Evolutionary conservation across 2,113 vertebrate species (phyloP).

Genomic region (Cathartes aura): DNA sequence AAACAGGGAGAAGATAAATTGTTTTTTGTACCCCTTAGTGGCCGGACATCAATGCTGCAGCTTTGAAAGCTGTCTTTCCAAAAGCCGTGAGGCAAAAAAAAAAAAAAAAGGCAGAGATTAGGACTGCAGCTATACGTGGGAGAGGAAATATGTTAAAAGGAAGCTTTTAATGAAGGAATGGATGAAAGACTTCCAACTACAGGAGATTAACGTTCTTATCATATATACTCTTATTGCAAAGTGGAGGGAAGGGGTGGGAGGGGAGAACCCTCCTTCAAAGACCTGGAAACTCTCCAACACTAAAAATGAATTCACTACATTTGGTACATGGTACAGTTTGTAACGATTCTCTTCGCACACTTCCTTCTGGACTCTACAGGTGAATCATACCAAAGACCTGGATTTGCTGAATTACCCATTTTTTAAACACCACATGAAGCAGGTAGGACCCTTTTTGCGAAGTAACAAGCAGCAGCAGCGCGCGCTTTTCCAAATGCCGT

Average conservation of each 20-base stretch:
- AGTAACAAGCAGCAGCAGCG: background rate
- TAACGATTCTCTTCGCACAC: background rate
- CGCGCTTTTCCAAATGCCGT: accelerated
- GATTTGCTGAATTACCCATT: background rate
- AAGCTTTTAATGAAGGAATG: constrained; percentile 36
- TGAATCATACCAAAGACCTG: background rate
- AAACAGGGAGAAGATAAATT: background rate
- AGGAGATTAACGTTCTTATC: constrained; percentile 16
- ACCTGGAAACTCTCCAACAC: background rate
- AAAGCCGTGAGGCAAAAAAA: background rate
- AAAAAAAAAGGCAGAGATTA: background rate
- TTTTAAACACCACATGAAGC: background rate
- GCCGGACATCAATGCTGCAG: constrained; percentile 9
- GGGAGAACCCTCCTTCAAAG: background rate
- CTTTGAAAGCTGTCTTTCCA: background rate
- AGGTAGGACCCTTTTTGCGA: background rate
- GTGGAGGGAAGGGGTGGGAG: background rate
- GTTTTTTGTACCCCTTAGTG: constrained; percentile 3
- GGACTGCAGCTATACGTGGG: background rate
- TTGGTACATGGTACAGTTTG: background rate
- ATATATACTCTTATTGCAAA: background rate
- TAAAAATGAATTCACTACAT: background rate
- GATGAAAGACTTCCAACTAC: background rate
- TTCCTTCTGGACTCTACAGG: background rate
- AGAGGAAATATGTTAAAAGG: background rate